Evolutionary conservation across 1,140 invertebrate species (phyloP).

Genomic region (Condylostylus longicornis): DNA sequence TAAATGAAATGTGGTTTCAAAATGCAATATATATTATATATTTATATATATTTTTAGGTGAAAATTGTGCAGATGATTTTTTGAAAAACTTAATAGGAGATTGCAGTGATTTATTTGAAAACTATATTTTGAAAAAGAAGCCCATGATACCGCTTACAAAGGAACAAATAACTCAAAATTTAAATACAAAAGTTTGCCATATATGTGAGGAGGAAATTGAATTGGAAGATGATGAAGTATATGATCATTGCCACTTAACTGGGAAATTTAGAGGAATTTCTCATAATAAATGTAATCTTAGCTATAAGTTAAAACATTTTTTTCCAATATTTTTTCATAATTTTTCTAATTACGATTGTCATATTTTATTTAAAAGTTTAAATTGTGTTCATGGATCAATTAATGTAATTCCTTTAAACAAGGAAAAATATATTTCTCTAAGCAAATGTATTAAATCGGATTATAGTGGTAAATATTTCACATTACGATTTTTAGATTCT

Average conservation of each 20-base stretch:
- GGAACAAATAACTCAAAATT: too few relatives aligned
- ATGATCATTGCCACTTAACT: constrained; percentile 20
- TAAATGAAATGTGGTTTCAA: neutral
- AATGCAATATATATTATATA: neutral
- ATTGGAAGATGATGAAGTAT: constrained; percentile 11
- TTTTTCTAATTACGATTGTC: constrained; percentile 26
- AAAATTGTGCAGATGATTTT: neutral
- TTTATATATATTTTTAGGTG: neutral
- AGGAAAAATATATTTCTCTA: constrained; percentile 23
- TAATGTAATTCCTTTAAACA: constrained; percentile 25
- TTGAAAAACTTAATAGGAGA: neutral
- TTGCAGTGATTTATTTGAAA: too few relatives aligned
- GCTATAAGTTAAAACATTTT: constrained; percentile 15
- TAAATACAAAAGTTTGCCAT: too few relatives aligned
- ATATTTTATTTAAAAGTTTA: constrained; percentile 26
- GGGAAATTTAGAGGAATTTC: constrained; percentile 18
- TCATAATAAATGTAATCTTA: constrained; percentile 22
- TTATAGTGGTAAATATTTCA: constrained; percentile 9
- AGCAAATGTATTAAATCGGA: constrained; percentile 11
- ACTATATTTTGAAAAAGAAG: too few relatives aligned
- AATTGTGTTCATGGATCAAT: constrained; percentile 15
- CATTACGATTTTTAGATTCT: constrained; percentile 21
- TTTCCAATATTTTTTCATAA: too few relatives aligned
- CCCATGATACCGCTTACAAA: too few relatives aligned
- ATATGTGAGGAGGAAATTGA: too few relatives aligned